These are phyloP conservation scores for Apotomis turbidana DNA, from an alignment of 2,888 invertebrate species.

Conservation along the genomic window DNA sequence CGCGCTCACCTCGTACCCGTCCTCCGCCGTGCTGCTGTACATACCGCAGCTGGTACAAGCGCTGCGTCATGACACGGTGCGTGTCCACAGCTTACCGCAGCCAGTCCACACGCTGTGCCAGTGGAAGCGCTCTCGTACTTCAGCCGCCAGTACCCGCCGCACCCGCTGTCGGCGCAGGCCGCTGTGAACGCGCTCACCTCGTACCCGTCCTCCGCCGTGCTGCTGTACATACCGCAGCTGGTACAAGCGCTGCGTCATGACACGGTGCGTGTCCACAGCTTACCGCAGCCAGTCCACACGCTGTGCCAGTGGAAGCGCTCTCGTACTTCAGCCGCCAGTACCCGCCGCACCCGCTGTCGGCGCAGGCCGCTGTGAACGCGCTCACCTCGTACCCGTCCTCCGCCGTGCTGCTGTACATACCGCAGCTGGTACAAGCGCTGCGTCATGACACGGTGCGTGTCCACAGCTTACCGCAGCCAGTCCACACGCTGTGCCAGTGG, in stretches of 20 bases:
- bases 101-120: too few relatives aligned
- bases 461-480: not conserved
- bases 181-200: slow-evolving; percentile 94
- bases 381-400: slow-evolving; percentile 96
- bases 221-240: slow-evolving; percentile 96
- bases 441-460: slow-evolving; percentile 72
- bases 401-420: slow-evolving; percentile 90
- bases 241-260: slow-evolving; percentile 76
- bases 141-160: slow-evolving; percentile 55
- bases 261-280: slow-evolving; percentile 59
- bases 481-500: not conserved
- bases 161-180: slow-evolving; percentile 87
- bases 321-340: slow-evolving; percentile 52
- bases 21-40: slow-evolving; percentile 89
- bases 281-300: not conserved
- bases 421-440: slow-evolving; percentile 89
- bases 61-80: slow-evolving; percentile 73
- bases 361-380: slow-evolving; percentile 97
- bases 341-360: slow-evolving; percentile 43
- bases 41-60: slow-evolving; percentile 94
- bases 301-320: slow-evolving; percentile 7
- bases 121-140: slow-evolving; percentile 21
- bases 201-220: slow-evolving; percentile 92
- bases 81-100: slow-evolving; percentile 40
- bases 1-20: slow-evolving; percentile 94